Conservation (phyloP, 2,888 invertebrate genomes). For the Hemistola chrysoprasaria region DNA sequence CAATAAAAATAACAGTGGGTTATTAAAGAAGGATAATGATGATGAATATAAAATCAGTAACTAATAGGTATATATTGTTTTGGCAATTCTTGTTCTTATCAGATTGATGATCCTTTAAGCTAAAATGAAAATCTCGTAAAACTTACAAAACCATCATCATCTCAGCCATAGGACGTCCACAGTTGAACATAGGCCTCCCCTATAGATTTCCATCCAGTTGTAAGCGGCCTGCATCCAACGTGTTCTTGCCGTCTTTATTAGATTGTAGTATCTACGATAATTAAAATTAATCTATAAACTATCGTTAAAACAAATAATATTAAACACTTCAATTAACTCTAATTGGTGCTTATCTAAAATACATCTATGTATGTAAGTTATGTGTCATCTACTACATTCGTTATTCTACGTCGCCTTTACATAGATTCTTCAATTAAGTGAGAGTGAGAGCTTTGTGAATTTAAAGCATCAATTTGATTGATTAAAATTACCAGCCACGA, state of each 20-base stretch:
- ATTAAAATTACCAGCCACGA: slow-evolving; percentile 7
- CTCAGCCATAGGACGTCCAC: too few species aligned
- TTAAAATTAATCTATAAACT: slow-evolving; percentile 4
- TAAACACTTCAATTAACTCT: slow-evolving; percentile 18
- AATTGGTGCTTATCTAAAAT: slow-evolving; percentile 7
- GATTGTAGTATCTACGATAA: neutral
- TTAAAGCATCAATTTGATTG: slow-evolving; percentile 15
- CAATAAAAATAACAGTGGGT: too few species aligned
- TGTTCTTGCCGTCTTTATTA: too few species aligned
- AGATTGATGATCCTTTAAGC: slow-evolving; percentile 12
- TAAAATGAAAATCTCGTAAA: slow-evolving; percentile 13
- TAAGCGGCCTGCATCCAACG: too few species aligned
- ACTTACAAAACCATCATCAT: neutral
- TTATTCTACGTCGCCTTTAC: slow-evolving; percentile 1
- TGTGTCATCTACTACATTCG: too few species aligned
- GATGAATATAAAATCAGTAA: too few species aligned
- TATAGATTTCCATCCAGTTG: too few species aligned
- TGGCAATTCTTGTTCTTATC: slow-evolving; percentile 28
- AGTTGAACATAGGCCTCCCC: too few species aligned
- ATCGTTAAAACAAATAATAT: slow-evolving; percentile 4
- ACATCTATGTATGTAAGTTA: neutral
- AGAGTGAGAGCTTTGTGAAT: slow-evolving; percentile 11
- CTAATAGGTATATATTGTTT: slow-evolving; percentile 9
- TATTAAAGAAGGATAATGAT: too few species aligned
- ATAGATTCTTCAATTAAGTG: slow-evolving; percentile 12